Percentiles rank a stretch among this genome's conserved stretches.
Evolutionary conservation across 1,140 invertebrate species (phyloP).

Genomic region (Drosophila lacertosa): DNA sequence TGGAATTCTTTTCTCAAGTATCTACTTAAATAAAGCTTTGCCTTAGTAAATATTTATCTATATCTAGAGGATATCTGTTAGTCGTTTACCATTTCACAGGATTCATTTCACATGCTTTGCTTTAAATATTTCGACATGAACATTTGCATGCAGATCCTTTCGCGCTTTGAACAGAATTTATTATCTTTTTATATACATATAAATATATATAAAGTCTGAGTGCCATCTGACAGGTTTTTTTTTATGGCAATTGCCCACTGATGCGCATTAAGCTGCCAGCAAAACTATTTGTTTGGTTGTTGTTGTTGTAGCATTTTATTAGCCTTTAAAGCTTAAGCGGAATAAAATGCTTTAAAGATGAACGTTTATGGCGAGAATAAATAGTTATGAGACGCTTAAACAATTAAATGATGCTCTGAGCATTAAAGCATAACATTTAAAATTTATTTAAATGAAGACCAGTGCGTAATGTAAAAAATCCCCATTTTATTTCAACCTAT

Average conservation of each 20-base stretch:
- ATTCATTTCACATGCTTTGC: background rate
- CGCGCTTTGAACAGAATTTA: slow-evolving; percentile 11
- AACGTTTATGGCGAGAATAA: background rate
- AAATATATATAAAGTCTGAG: slow-evolving; percentile 14
- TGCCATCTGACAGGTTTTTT: background rate
- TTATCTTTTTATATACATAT: slow-evolving; percentile 5
- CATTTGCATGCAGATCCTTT: slow-evolving; percentile 6
- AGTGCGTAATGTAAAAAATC: too few relatives aligned
- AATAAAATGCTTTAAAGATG: background rate
- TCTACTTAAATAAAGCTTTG: too few relatives aligned
- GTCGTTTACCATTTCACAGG: background rate
- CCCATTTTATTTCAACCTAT: too few relatives aligned
- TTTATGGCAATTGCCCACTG: slow-evolving; percentile 21
- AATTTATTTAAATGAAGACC: too few relatives aligned
- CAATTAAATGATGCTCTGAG: too few relatives aligned
- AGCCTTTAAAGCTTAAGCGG: background rate
- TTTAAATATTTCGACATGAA: slow-evolving; percentile 15
- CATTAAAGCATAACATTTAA: too few relatives aligned
- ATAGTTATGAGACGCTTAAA: background rate
- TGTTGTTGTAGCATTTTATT: slow-evolving; percentile 5
- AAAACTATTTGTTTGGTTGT: slow-evolving; percentile 9
- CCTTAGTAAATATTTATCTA: background rate
- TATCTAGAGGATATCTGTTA: background rate
- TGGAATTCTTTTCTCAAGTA: too few relatives aligned
- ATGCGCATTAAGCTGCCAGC: slow-evolving; percentile 19